Conservation (phyloP, 2,113 vertebrate genomes). For the Arenaria interpres region DNA sequence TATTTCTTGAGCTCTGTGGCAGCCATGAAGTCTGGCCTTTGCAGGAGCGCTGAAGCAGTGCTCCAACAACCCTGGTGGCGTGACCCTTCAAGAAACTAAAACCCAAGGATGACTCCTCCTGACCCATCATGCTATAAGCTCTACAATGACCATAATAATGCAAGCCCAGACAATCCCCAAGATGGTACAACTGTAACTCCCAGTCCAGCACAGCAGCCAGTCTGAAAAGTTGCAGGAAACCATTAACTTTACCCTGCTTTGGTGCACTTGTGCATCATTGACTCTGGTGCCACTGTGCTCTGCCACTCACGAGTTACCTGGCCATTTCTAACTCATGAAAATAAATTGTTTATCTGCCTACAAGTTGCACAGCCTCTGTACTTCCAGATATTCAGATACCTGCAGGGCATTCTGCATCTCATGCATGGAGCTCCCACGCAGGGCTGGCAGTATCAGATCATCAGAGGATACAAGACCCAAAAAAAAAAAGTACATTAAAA, state of each 20-base stretch:
- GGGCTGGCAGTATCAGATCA: background rate
- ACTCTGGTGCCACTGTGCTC: background rate
- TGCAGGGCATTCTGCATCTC: background rate
- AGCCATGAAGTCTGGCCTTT: background rate
- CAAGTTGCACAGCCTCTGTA: background rate
- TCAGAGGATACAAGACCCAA: background rate
- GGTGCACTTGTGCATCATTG: background rate
- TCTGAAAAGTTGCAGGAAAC: background rate
- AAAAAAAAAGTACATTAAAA: background rate
- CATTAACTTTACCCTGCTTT: background rate
- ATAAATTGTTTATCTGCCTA: background rate
- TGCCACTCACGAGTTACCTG: background rate
- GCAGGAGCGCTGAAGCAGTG: background rate
- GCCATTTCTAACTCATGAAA: background rate
- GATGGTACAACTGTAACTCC: background rate
- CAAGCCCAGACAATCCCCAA: background rate
- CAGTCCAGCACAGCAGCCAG: background rate
- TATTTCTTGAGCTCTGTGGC: background rate
- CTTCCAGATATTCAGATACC: fast-evolving
- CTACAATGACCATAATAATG: background rate
- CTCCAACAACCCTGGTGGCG: background rate
- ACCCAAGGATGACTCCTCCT: background rate
- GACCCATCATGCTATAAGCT: background rate
- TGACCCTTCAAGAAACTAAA: background rate
- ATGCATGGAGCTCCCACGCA: background rate